These are phyloP conservation scores for Harpalus rubripes DNA, from an alignment of 2,888 invertebrate species.

Conservation along the genomic window DNA sequence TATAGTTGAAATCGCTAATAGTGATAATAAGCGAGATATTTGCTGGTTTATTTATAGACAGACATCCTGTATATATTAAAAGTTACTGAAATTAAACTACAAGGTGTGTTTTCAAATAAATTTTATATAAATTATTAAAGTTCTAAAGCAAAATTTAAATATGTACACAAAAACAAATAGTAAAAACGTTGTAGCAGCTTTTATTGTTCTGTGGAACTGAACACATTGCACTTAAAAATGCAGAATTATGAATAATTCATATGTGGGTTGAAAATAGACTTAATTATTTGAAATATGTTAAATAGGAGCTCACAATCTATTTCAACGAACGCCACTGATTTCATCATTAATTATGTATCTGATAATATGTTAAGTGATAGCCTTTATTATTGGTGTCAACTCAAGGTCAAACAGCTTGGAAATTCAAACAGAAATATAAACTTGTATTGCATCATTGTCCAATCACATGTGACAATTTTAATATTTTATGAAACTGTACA, in stretches of 20 bases:
- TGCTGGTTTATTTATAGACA: too few species aligned
- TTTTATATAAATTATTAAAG: too few species aligned
- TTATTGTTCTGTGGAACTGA: not conserved
- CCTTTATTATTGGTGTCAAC: constrained; percentile 63
- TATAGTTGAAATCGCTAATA: too few species aligned
- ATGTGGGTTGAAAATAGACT: not conserved
- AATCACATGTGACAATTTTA: constrained; percentile 48
- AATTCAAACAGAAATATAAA: constrained; percentile 58
- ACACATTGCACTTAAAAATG: not conserved
- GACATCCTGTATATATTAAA: too few species aligned
- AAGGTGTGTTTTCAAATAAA: too few species aligned
- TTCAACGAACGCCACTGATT: constrained; percentile 30
- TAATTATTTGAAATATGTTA: not conserved
- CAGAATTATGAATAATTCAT: constrained; percentile 10
- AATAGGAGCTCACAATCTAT: not conserved
- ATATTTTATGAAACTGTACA: constrained; percentile 5
- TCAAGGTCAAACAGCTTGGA: constrained; percentile 63
- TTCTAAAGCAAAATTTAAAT: too few species aligned
- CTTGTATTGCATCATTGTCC: constrained; percentile 60
- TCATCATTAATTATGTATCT: constrained; percentile 42
- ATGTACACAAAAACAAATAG: too few species aligned
- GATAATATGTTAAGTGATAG: constrained; percentile 52
- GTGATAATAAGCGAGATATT: too few species aligned
- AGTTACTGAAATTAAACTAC: too few species aligned
- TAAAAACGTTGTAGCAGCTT: too few species aligned